phyloP scores from a whole-genome alignment of 2,888 invertebrate genomes.

The Drosophila suboccidentalis region DNA sequence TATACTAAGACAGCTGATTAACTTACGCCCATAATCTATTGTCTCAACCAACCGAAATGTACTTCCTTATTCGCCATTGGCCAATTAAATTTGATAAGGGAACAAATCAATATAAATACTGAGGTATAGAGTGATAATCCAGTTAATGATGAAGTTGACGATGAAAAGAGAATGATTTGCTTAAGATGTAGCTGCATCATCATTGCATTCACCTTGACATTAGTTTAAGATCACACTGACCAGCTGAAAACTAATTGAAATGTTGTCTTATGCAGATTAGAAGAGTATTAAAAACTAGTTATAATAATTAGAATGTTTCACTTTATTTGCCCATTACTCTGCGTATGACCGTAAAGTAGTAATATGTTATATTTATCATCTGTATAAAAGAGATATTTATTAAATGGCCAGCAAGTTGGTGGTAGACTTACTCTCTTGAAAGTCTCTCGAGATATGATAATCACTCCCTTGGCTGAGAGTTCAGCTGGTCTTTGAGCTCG shows the following conservation, averaged over 20 bases:
- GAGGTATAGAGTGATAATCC: neutral
- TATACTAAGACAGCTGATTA: conserved; percentile 7
- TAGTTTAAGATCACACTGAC: neutral
- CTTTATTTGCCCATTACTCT: conserved; percentile 29
- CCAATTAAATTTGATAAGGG: conserved; percentile 22
- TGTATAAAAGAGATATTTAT: neutral
- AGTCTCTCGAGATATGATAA: conserved; percentile 48
- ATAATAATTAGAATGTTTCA: neutral
- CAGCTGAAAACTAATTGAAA: neutral
- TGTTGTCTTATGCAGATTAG: conserved; percentile 6
- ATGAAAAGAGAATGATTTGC: too few relatives aligned
- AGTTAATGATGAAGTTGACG: too few relatives aligned
- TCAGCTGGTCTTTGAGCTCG: conserved; percentile 44
- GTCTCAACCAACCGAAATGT: conserved; percentile 10
- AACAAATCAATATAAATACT: neutral
- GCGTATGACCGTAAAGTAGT: conserved; percentile 40
- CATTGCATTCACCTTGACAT: conserved; percentile 6
- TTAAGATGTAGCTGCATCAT: neutral
- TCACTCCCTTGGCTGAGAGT: conserved; percentile 49
- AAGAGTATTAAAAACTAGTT: neutral
- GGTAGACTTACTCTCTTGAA: conserved; percentile 42
- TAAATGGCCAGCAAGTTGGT: neutral
- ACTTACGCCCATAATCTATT: conserved; percentile 7
- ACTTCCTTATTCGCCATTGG: conserved; percentile 16
- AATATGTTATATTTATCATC: conserved; percentile 55